Percentiles rank a stretch among this genome's conserved stretches.
phyloP scores from a whole-genome alignment of 2,888 invertebrate genomes.

The Diloba caeruleocephala region DNA sequence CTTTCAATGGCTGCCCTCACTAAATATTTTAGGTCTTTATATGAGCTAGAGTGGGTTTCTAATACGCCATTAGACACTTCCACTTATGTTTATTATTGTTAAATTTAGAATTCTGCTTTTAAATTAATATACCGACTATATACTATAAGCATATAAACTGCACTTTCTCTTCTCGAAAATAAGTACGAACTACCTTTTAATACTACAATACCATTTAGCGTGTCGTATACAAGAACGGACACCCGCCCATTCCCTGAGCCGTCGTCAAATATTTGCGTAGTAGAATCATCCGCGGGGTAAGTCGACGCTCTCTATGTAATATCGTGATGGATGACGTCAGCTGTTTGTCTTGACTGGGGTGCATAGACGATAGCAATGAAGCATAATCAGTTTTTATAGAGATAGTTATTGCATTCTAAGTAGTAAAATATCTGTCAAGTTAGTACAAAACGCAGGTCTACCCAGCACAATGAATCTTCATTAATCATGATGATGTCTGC shows the following conservation, averaged over 20 bases:
- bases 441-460: neutral
- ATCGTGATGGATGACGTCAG: conserved; percentile 80
- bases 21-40: no score
- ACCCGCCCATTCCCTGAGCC: conserved; percentile 59
- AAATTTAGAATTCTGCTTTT: no score
- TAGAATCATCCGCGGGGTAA: conserved; percentile 79
- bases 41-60: no score
- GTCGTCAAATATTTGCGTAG: conserved; percentile 81
- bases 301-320: conserved; percentile 71
- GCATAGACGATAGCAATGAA: conserved; percentile 38
- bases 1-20: no score
- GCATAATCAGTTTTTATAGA: conserved; percentile 42
- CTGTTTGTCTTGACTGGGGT: conserved; percentile 52
- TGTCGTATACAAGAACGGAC: conserved; percentile 55
- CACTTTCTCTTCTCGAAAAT: no score
- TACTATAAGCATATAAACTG: no score
- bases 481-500: no score
- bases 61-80: no score
- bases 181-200: neutral
- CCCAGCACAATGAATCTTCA: no score
- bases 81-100: no score
- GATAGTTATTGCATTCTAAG: neutral
- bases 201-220: conserved; percentile 16
- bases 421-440: neutral
- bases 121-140: no score